Evolutionary conservation across 2,797 vertebrate species (phyloP).

Genomic region (Rallus crepitans): DNA sequence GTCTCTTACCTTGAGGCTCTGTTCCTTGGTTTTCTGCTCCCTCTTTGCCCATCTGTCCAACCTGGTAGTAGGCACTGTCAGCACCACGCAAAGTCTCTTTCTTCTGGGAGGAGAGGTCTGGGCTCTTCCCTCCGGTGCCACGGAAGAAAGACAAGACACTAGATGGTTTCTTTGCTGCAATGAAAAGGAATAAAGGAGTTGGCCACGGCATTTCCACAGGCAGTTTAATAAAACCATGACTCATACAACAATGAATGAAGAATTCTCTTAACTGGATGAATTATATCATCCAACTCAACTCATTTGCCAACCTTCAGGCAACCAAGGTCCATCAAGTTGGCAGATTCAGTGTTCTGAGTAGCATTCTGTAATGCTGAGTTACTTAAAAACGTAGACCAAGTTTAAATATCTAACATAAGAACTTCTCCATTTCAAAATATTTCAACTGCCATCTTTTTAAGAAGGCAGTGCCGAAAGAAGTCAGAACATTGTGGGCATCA

Average conservation of each 20-base stretch:
- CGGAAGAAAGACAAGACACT: constrained; percentile 85
- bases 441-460: background rate
- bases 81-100: constrained; percentile 85
- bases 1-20: constrained; percentile 77
- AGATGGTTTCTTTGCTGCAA: constrained; percentile 82
- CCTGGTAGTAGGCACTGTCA: constrained; percentile 86
- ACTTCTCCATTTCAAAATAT: background rate
- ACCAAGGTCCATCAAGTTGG: background rate
- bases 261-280: background rate
- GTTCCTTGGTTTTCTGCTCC: constrained; percentile 80
- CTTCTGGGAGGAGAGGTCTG: constrained; percentile 83
- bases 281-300: background rate
- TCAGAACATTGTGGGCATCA: background rate
- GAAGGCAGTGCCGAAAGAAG: background rate
- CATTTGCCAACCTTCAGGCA: background rate
- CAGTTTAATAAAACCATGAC: constrained; percentile 19
- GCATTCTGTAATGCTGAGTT: background rate
- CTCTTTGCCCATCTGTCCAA: constrained; percentile 83
- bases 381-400: background rate
- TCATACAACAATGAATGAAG: background rate
- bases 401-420: accelerated
- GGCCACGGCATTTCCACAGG: background rate
- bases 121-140: constrained; percentile 84
- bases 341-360: background rate
- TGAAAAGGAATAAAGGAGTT: background rate